Percentiles rank a stretch among this genome's conserved stretches.
These are phyloP conservation scores for Trogon melanurus DNA, from an alignment of 2,113 vertebrate species.

Conservation along the genomic window DNA sequence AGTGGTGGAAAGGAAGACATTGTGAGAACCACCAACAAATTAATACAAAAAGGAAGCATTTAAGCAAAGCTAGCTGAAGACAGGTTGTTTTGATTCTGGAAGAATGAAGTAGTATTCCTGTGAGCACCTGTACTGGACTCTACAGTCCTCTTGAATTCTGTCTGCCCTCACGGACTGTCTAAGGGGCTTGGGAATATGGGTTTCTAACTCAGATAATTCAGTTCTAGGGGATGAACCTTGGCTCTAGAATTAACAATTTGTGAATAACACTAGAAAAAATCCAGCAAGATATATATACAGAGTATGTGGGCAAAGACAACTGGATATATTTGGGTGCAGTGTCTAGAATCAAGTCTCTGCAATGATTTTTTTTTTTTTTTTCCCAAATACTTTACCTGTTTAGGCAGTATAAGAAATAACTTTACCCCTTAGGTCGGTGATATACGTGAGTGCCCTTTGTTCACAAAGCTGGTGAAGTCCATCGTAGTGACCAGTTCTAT, in stretches of 20 bases:
- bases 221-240: background rate
- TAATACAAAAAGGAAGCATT: background rate
- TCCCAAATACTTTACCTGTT: background rate
- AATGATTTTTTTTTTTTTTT: background rate
- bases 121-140: background rate
- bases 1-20: background rate
- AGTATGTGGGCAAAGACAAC: background rate
- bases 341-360: background rate
- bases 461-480: background rate
- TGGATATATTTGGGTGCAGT: background rate
- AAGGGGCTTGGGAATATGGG: background rate
- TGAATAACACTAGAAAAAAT: background rate
- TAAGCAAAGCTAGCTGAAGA: background rate
- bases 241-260: background rate
- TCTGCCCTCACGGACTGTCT: accelerated
- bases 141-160: accelerated
- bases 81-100: background rate
- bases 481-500: background rate
- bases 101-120: background rate
- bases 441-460: background rate
- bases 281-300: background rate
- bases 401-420: background rate
- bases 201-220: background rate
- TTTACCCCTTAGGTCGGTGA: background rate
- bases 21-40: background rate